Evolutionary conservation across 1,140 invertebrate genomes (phyloP), one percentile per base, ranked within the genome.

Genomic region (Brachionus angularis): DNA sequence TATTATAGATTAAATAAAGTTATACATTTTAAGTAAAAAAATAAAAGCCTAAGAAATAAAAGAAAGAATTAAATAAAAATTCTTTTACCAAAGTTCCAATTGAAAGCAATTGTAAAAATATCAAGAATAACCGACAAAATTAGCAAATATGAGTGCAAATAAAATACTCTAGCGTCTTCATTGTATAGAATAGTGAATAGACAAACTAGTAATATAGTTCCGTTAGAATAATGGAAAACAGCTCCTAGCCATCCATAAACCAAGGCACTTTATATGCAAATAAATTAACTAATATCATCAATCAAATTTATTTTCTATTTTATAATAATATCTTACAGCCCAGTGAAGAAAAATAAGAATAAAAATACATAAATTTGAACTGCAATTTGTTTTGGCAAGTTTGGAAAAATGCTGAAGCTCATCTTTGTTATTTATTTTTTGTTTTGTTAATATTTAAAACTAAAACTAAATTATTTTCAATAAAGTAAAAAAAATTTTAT

Each of bases 231-330:
- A 18, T 58, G 53, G 39, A 58, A 58, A 7, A 34, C 29, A 12
- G 34, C 33, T 21, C 31, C 53, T 36, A 58, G 31, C 21, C 33
- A 39, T 33, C 53, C 53, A 58, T 36, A 58, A 1, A 18, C 53
- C 14, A 58, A 18, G 36, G 36, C 53, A 14, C 53, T 58, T 14
- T 14, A 58, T n/a, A n/a, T n/a, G n/a, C n/a, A 58, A 58, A 53
- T 31, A 53, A 31, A 12, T 16, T 7, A 1, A 55, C 21, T 16
- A 34, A n/a, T n/a, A n/a, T n/a, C n/a, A n/a, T n/a, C n/a, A n/a
- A n/a, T n/a, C n/a, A n/a, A n/a, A n/a, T n/a, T n/a, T n/a, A n/a
- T n/a, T n/a, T n/a, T n/a, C n/a, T n/a, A n/a, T n/a, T n/a, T n/a
- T n/a, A n/a, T n/a, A n/a, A n/a, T 34, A 36, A 16, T 8, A 16